phyloP scores from a whole-genome alignment of 1,140 invertebrate genomes.

The Drosophila kurseongensis region DNA sequence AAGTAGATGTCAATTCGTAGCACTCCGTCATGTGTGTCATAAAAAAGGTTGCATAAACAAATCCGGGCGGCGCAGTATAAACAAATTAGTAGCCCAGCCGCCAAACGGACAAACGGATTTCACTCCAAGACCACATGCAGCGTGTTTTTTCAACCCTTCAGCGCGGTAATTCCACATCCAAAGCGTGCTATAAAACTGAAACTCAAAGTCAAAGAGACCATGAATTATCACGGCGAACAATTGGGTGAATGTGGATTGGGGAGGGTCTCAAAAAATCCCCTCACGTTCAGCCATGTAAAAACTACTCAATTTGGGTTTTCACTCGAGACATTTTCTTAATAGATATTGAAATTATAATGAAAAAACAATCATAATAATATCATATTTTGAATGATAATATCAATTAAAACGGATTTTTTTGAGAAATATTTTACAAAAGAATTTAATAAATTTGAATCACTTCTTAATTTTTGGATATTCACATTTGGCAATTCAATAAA shows the following conservation, averaged over 20 bases:
- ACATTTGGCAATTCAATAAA: no score
- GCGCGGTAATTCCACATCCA: conserved; percentile 4
- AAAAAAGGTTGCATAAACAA: conserved; percentile 76
- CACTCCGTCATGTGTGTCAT: conserved; percentile 45
- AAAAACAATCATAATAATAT: not conserved
- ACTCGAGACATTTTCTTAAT: not conserved
- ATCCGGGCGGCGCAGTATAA: conserved; percentile 56
- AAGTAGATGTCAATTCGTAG: conserved; percentile 61
- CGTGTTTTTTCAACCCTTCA: conserved; percentile 34
- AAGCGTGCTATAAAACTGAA: conserved; percentile 34
- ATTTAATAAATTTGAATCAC: no score
- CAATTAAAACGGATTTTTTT: no score
- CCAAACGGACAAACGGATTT: conserved; percentile 37
- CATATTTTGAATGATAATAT: no score
- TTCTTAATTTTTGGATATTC: no score
- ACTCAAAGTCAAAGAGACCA: conserved; percentile 13
- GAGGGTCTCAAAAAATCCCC: conserved; percentile 5
- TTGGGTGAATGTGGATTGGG: not conserved
- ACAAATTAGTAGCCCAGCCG: conserved; percentile 59
- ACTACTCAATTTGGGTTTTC: conserved; percentile 10
- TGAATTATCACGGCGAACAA: not conserved
- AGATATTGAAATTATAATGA: not conserved
- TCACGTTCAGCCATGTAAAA: conserved; percentile 1
- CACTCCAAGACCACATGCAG: conserved; percentile 62
- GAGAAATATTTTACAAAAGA: no score